A percentile compares a stretch with the other conserved stretches of the same genome.
Conservation (phyloP, 2,797 vertebrate species). For the Gambusia yucatana region DNA sequence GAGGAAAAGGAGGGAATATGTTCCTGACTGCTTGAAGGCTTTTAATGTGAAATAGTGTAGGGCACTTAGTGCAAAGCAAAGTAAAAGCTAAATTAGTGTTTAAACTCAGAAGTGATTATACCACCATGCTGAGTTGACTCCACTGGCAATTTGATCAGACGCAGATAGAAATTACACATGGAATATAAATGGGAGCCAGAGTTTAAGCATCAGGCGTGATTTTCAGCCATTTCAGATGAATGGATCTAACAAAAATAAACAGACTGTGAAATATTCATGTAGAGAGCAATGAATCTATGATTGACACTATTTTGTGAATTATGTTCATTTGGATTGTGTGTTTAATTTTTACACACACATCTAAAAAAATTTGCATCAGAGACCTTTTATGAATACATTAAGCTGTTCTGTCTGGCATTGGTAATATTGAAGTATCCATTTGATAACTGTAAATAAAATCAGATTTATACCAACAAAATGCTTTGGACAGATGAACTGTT, state of each 20-base stretch:
- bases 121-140: background rate
- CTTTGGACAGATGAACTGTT: background rate
- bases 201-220: background rate
- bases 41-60: slow-evolving; percentile 9
- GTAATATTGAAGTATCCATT: background rate
- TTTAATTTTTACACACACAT: background rate
- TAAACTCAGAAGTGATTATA: background rate
- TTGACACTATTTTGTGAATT: background rate
- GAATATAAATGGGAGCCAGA: background rate
- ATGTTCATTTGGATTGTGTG: background rate
- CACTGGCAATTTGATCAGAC: background rate
- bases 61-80: background rate
- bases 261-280: background rate
- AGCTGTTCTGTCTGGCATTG: background rate
- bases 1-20: background rate
- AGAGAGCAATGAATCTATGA: background rate
- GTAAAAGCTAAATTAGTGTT: slow-evolving; percentile 3
- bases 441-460: background rate
- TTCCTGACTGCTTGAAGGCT: background rate
- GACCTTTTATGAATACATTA: background rate
- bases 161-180: background rate
- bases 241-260: background rate
- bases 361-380: background rate
- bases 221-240: background rate
- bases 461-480: too few relatives aligned